A percentile compares a stretch with the other conserved stretches of the same genome.
Evolutionary conservation across 2,888 invertebrate species (phyloP).

Genomic region (Drosophila glabriapex): DNA sequence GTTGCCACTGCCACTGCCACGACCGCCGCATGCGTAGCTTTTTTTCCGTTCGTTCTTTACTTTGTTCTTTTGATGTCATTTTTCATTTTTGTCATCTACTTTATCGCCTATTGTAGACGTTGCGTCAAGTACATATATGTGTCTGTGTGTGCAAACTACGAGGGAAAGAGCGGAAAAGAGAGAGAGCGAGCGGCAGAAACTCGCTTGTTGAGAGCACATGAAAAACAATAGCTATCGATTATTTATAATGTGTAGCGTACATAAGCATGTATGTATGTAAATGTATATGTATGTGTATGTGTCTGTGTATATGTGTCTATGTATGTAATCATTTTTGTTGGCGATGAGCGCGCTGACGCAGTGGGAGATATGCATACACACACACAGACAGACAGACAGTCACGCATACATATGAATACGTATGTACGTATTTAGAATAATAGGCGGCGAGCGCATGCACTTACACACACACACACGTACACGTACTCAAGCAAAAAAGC

Average conservation of each 20-base stretch:
- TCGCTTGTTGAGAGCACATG: conserved; percentile 21
- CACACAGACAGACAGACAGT: conserved; percentile 49
- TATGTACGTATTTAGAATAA: conserved; percentile 30
- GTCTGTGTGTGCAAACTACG: neutral
- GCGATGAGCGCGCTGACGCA: conserved; percentile 69
- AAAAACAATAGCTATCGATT: conserved; percentile 65
- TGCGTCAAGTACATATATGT: conserved; percentile 44
- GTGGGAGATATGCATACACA: conserved; percentile 63
- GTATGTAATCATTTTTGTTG: conserved; percentile 23
- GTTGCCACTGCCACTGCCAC: conserved; percentile 31
- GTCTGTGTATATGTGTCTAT: conserved; percentile 15
- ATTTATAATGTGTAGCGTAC: conserved; percentile 47
- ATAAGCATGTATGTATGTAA: neutral
- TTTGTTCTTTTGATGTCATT: conserved; percentile 26
- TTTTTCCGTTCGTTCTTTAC: conserved; percentile 34
- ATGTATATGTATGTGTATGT: neutral
- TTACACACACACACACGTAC: conserved; percentile 19
- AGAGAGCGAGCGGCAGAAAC: conserved; percentile 22
- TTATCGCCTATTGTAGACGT: conserved; percentile 56
- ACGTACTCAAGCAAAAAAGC: conserved; percentile 4
- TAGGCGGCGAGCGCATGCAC: conserved; percentile 65
- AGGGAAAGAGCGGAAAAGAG: conserved; percentile 21
- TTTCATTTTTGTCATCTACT: conserved; percentile 31
- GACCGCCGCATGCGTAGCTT: conserved; percentile 72
- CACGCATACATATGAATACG: neutral